A percentile compares a stretch with the other conserved stretches of the same genome.
Conservation (phyloP, 1,140 invertebrate genomes). For the Chionoecetes opilio region DNA sequence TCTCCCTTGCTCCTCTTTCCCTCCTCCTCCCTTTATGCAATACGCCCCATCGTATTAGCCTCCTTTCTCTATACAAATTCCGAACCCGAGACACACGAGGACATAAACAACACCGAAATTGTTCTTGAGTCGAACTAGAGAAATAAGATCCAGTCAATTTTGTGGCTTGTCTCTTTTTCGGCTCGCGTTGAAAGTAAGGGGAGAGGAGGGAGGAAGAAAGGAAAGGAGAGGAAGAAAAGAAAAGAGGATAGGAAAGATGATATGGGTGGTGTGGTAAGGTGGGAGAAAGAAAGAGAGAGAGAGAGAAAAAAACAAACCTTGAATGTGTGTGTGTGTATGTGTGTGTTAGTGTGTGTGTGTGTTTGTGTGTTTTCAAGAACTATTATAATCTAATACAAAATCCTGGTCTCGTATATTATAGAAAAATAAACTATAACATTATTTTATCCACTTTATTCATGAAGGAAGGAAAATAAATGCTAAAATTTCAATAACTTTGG, state of each 20-base stretch:
- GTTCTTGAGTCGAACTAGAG: neutral
- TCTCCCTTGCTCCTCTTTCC: neutral
- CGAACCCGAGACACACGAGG: neutral
- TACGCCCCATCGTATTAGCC: neutral
- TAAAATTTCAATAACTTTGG: no score
- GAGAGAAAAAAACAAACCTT: no score
- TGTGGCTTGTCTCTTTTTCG: neutral
- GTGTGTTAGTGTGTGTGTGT: no score
- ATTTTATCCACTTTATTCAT: no score
- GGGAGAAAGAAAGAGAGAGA: no score
- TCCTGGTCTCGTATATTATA: no score
- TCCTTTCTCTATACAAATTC: neutral
- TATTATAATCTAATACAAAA: no score
- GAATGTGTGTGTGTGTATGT: no score
- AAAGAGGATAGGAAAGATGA: neutral
- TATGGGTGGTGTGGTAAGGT: no score
- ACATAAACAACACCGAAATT: neutral
- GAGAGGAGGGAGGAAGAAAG: neutral
- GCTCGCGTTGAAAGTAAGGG: neutral
- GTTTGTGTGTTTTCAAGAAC: no score
- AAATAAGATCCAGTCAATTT: neutral
- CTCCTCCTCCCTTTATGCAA: neutral
- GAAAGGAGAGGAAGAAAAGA: neutral
- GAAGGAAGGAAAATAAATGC: no score
- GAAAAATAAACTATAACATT: no score